Evolutionary conservation across 2,797 vertebrate species (phyloP).

Genomic region (Rhinogobio ventralis): DNA sequence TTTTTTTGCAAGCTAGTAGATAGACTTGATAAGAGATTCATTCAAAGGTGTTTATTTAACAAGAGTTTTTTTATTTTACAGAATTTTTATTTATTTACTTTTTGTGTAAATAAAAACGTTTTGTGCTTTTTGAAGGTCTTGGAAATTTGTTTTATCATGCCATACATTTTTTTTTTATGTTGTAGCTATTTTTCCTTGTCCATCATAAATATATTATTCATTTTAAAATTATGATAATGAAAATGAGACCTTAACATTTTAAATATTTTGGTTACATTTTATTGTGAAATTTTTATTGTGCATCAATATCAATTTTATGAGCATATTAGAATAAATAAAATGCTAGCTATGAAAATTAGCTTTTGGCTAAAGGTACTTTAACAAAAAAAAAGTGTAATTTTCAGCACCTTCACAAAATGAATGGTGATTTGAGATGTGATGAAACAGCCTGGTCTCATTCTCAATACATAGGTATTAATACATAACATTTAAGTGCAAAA

Average conservation of each 20-base stretch:
- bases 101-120: no score
- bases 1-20: background rate
- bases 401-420: no score
- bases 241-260: background rate
- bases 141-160: no score
- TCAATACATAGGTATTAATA: no score
- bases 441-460: no score
- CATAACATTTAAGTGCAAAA: no score
- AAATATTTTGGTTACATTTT: no score
- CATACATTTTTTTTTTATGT: no score
- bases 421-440: no score
- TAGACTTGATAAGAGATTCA: background rate
- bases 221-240: background rate
- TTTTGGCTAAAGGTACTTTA: background rate
- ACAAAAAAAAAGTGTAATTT: no score
- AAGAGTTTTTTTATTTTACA: background rate
- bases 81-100: background rate
- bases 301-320: background rate
- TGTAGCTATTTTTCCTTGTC: background rate
- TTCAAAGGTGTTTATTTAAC: background rate
- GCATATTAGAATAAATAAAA: background rate
- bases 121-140: no score
- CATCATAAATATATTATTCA: background rate
- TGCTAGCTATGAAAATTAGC: background rate
- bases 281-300: background rate